phyloP scores from a whole-genome alignment of 2,113 vertebrate genomes.

The Triplophysa tibetana region DNA sequence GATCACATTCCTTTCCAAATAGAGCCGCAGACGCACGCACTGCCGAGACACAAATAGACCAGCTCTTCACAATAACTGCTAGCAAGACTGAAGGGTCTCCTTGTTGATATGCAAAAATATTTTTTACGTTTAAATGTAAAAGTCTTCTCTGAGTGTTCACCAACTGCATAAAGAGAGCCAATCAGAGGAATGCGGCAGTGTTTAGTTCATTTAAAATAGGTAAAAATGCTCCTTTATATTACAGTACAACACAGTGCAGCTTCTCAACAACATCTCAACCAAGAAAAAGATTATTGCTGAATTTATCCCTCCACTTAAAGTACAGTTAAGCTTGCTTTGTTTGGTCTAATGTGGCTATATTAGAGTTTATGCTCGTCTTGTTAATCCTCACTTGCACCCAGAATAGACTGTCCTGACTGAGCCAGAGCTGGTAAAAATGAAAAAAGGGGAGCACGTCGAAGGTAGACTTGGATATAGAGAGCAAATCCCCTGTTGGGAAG shows the following conservation, averaged over 20 bases:
- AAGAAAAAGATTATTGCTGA: background rate
- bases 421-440: conserved; percentile 9
- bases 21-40: conserved; percentile 74
- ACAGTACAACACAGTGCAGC: background rate
- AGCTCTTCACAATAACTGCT: conserved; percentile 30
- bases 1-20: conserved; percentile 80
- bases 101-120: background rate
- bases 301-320: conserved; percentile 5
- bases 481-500: background rate
- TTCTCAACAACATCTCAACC: background rate
- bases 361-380: background rate
- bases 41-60: conserved; percentile 66
- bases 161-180: too few species aligned
- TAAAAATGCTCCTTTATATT: background rate
- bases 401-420: conserved; percentile 27
- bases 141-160: background rate
- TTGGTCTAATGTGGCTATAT: conserved; percentile 11
- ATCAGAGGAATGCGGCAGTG: too few species aligned
- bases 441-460: background rate
- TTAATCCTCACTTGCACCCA: background rate
- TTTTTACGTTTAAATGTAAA: background rate
- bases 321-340: conserved; percentile 13
- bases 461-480: background rate
- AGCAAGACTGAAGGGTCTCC: conserved; percentile 31
- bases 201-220: too few species aligned